phyloP scores from a whole-genome alignment of 2,888 invertebrate species.

The Drosophila borealis region DNA sequence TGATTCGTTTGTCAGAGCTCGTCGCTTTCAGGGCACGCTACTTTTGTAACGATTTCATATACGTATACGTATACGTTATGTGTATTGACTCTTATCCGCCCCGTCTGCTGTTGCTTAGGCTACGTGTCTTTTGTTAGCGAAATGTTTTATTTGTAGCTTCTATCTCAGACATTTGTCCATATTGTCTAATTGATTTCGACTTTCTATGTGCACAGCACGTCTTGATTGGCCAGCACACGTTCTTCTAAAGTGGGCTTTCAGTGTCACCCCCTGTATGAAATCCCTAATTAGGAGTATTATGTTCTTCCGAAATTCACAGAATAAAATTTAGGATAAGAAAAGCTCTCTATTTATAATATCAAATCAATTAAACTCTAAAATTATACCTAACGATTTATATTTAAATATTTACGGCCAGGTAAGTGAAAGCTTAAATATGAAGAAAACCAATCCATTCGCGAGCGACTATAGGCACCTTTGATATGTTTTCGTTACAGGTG shows the following conservation, averaged over 20 bases:
- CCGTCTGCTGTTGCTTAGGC: constrained; percentile 13
- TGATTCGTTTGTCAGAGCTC: constrained; percentile 38
- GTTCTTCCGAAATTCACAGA: too few relatives aligned
- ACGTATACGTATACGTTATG: constrained; percentile 25
- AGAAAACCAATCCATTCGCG: too few relatives aligned
- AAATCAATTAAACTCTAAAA: too few relatives aligned
- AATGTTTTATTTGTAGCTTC: constrained; percentile 37
- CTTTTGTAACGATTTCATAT: constrained; percentile 52
- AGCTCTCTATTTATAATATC: too few relatives aligned
- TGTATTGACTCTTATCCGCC: constrained; percentile 23
- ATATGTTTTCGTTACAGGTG: too few relatives aligned
- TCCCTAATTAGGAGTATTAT: too few relatives aligned
- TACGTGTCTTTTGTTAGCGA: constrained; percentile 53
- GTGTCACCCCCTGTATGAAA: neutral
- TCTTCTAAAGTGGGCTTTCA: neutral
- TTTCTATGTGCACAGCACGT: constrained; percentile 18
- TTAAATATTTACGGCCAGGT: too few relatives aligned
- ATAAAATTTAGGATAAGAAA: too few relatives aligned
- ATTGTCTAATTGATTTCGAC: constrained; percentile 57
- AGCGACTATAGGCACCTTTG: too few relatives aligned
- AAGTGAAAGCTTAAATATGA: too few relatives aligned
- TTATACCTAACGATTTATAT: too few relatives aligned
- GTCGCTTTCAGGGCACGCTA: constrained; percentile 14
- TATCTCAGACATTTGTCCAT: constrained; percentile 18
- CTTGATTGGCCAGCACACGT: constrained; percentile 23